phyloP scores from a whole-genome alignment of 2,113 vertebrate species.

The Phainopepla nitens region DNA sequence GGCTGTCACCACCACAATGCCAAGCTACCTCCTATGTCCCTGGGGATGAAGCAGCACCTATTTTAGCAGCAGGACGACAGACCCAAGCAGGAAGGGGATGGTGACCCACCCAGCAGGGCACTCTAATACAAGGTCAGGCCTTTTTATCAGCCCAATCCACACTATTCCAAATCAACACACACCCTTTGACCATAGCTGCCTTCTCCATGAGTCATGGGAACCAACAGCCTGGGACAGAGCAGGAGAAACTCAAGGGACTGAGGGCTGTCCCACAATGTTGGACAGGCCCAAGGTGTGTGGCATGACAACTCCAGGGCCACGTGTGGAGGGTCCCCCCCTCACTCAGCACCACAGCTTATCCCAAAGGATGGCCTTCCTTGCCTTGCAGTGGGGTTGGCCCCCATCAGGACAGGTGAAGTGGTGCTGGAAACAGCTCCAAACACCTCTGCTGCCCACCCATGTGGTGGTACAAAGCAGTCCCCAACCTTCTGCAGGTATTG shows the following conservation, averaged over 20 bases:
- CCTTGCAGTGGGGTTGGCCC: not conserved
- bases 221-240: not conserved
- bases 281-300: not conserved
- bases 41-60: not conserved
- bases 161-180: not conserved
- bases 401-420: not conserved
- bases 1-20: not conserved
- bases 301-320: not conserved
- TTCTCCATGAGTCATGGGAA: accelerated
- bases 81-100: not conserved
- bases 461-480: not conserved
- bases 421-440: not conserved
- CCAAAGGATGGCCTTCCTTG: not conserved
- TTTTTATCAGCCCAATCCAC: not conserved
- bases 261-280: not conserved
- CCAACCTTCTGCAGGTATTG: not conserved
- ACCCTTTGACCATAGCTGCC: not conserved
- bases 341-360: not conserved
- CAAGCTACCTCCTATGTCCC: not conserved
- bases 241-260: not conserved
- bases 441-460: not conserved
- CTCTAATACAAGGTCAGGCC: not conserved
- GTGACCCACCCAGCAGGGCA: not conserved
- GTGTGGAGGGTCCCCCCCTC: not conserved
- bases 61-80: slow-evolving; percentile 1